Conservation (phyloP, 2,888 invertebrate genomes). For the Lymantria dispar region DNA sequence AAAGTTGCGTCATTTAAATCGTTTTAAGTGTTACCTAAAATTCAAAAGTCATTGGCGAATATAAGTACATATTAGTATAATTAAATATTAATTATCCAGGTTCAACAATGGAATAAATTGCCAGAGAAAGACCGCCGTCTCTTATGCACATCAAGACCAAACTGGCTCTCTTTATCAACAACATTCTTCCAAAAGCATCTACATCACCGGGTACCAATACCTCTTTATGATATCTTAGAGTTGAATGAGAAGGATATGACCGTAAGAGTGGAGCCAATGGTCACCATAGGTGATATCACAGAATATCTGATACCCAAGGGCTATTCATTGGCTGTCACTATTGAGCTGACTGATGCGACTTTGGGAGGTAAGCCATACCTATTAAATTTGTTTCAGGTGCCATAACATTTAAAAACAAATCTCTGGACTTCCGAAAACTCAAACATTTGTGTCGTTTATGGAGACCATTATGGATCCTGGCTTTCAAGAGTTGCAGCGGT, state of each 20-base stretch:
- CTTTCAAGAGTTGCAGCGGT: too few relatives aligned
- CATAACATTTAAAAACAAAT: too few relatives aligned
- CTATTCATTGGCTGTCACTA: slow-evolving; percentile 85
- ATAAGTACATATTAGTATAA: too few relatives aligned
- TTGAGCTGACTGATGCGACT: slow-evolving; percentile 87
- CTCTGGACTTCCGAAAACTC: too few relatives aligned
- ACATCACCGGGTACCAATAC: slow-evolving; percentile 84
- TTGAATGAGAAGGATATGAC: slow-evolving; percentile 81
- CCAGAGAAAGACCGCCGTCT: slow-evolving; percentile 71
- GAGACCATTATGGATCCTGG: too few relatives aligned
- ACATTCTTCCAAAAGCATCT: slow-evolving; percentile 85
- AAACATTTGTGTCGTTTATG: too few relatives aligned
- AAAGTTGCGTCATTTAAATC: too few relatives aligned
- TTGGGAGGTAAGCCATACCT: slow-evolving; percentile 77
- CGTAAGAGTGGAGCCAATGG: slow-evolving; percentile 86
- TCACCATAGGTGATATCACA: slow-evolving; percentile 85
- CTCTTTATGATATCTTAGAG: slow-evolving; percentile 83
- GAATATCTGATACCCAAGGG: slow-evolving; percentile 84
- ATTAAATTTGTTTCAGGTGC: too few relatives aligned
- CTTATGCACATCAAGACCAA: slow-evolving; percentile 86
- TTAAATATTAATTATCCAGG: slow-evolving; percentile 38
- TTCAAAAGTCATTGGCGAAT: too few relatives aligned
- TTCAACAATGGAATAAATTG: slow-evolving; percentile 78
- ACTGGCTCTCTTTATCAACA: slow-evolving; percentile 86
- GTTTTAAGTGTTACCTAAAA: too few relatives aligned